These are phyloP conservation scores for Psylliodes chrysocephalus DNA, from an alignment of 2,888 invertebrate genomes.

Conservation along the genomic window DNA sequence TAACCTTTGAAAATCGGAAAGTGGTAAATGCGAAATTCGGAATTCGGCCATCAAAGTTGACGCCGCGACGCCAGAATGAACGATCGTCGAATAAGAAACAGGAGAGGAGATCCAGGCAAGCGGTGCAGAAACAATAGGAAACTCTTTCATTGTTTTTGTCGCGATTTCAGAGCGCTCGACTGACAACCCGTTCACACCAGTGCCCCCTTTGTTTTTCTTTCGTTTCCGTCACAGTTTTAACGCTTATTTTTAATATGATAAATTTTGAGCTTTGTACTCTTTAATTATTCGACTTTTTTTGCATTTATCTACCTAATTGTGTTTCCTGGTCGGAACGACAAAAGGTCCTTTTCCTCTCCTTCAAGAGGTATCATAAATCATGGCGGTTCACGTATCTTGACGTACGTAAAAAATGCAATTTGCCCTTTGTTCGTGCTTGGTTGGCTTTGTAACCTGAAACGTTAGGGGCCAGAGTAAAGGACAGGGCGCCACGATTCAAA, in stretches of 20 bases:
- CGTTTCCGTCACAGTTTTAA: constrained; percentile 62
- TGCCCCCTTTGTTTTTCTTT: constrained; percentile 64
- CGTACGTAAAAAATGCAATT: constrained; percentile 57
- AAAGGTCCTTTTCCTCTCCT: constrained; percentile 54
- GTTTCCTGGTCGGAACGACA: constrained; percentile 62
- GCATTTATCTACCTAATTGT: constrained; percentile 66
- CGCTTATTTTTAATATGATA: constrained; percentile 66
- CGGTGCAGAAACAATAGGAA: constrained; percentile 59
- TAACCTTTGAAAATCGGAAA: constrained; percentile 34
- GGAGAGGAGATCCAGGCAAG: constrained; percentile 42
- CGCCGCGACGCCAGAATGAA: constrained; percentile 56
- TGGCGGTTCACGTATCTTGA: constrained; percentile 57
- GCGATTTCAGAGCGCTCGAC: constrained; percentile 60
- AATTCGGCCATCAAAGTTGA: constrained; percentile 51
- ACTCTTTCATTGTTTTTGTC: constrained; percentile 65
- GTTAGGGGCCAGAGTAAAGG: constrained; percentile 34
- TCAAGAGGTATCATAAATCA: constrained; percentile 64
- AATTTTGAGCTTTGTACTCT: constrained; percentile 65
- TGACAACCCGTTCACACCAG: constrained; percentile 63
- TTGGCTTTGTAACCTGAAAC: constrained; percentile 59
- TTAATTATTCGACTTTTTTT: constrained; percentile 65
- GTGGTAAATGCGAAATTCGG: constrained; percentile 40
- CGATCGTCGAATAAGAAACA: constrained; percentile 56
- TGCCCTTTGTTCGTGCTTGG: constrained; percentile 54
- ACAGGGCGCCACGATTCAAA: constrained; percentile 21